Conservation (phyloP, 2,113 vertebrate genomes). For the Ammodramus savannarum region DNA sequence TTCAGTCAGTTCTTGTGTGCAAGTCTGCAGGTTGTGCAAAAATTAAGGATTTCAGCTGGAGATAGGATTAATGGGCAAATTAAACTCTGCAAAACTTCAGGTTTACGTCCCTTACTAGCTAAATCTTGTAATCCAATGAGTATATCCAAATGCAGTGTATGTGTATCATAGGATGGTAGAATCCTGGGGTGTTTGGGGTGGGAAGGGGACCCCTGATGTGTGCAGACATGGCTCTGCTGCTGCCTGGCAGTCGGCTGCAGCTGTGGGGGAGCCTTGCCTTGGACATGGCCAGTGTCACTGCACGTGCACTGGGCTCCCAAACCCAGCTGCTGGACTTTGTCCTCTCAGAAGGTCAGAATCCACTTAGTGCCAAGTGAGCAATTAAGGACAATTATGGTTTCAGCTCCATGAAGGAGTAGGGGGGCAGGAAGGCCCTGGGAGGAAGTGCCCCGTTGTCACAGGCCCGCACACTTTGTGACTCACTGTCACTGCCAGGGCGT, state of each 20-base stretch:
- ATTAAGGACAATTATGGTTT: slow-evolving; percentile 55
- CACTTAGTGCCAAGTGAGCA: slow-evolving; percentile 61
- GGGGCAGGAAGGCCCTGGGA: not conserved
- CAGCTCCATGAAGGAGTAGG: not conserved
- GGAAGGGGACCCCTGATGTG: not conserved
- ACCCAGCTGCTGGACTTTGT: slow-evolving; percentile 9
- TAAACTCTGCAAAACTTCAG: not conserved
- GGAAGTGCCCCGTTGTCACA: not conserved
- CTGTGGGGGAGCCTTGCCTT: not conserved
- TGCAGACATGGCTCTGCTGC: not conserved
- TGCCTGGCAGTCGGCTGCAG: not conserved
- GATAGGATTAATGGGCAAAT: not conserved
- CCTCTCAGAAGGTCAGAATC: slow-evolving; percentile 24
- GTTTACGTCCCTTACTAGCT: not conserved
- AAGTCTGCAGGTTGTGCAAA: too few species aligned
- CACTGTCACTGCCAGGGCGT: not conserved
- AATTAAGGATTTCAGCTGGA: not conserved
- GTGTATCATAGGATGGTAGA: accelerated
- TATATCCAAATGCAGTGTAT: accelerated
- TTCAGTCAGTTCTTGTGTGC: not conserved
- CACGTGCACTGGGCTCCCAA: slow-evolving; percentile 30
- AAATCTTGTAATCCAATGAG: accelerated
- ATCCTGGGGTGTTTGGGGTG: not conserved
- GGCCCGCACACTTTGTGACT: not conserved
- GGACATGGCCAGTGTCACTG: not conserved